Evolutionary conservation across 2,797 vertebrate species (phyloP), one percentile per base, ranked within the genome.

Genomic region (Lophius americanus): DNA sequence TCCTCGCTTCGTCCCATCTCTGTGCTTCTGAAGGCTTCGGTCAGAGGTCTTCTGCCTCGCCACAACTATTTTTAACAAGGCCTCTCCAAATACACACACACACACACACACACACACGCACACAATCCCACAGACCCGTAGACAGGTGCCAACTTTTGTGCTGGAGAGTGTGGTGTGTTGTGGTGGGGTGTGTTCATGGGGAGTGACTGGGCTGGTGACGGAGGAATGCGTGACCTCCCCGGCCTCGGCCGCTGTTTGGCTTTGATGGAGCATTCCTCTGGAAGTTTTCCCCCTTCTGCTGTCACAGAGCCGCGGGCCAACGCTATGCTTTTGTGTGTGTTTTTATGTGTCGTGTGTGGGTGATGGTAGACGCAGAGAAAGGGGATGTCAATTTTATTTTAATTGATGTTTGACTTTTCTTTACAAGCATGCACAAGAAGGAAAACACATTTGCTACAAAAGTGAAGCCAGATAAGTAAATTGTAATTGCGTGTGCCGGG

Each of bases 221-320:
- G 78, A 90, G 93, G 94, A 94, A 93, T 95, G 95, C 87, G 71
- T 90, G 88, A 91, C 93, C 90, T 82, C 76, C 48, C 63, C 51
- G 79, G 87, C 87, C 80, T 93, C 91, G 91, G 94, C 92, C 88
- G 92, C 94, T 90, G 83, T 85, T 92, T 94, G 94, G 94, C 94
- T 92, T 92, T 96, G 95, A 95, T 95, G 88, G 88, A 78, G 87
- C 95, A 95, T 97, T 96, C 95, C 94, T 94, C 65, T 87, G 91
- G 92, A 94, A 93, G 94, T 93, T 84, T 23, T 91, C 81, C 76
- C 48, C 60, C 70, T 69, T 9, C 68, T 74, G 81, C 83, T 74
- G 84, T 82, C 80, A 69, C 75, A 1, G 64, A 79, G 79, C 79
- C 0, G 13, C 42, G 4, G 76, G 49, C 39, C 55, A 59, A 60